phyloP scores from a whole-genome alignment of 2,888 invertebrate species.

The Himalopsyche tibetana region DNA sequence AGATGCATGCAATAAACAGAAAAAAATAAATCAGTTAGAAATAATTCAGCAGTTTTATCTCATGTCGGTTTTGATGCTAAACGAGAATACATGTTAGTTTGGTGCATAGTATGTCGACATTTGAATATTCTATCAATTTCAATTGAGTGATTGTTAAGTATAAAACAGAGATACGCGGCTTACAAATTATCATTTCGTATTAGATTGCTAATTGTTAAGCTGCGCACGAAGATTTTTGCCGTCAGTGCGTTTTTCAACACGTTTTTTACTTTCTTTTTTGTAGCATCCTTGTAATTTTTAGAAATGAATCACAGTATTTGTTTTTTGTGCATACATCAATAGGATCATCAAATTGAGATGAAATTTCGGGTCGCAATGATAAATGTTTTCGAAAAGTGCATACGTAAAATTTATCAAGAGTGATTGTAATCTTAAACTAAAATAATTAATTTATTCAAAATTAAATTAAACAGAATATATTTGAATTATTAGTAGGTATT shows the following conservation, averaged over 20 bases:
- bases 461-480: too few species aligned
- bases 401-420: background rate
- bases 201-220: slow-evolving; percentile 36
- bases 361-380: background rate
- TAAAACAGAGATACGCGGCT: slow-evolving; percentile 36
- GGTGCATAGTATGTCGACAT: background rate
- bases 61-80: background rate
- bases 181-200: slow-evolving; percentile 14
- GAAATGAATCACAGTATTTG: background rate
- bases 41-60: background rate
- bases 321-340: background rate
- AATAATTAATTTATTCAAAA: too few species aligned
- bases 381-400: background rate
- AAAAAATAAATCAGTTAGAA: background rate
- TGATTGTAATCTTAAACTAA: too few species aligned
- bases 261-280: slow-evolving; percentile 36
- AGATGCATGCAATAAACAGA: background rate
- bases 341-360: background rate
- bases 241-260: slow-evolving; percentile 22
- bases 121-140: slow-evolving; percentile 8
- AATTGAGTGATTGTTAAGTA: slow-evolving; percentile 35
- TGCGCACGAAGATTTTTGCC: slow-evolving; percentile 1
- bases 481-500: too few species aligned
- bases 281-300: slow-evolving; percentile 21
- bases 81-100: background rate